These are phyloP conservation scores for Rhombomys opimus DNA, from an alignment of 2,113 vertebrate genomes.

Conservation along the genomic window DNA sequence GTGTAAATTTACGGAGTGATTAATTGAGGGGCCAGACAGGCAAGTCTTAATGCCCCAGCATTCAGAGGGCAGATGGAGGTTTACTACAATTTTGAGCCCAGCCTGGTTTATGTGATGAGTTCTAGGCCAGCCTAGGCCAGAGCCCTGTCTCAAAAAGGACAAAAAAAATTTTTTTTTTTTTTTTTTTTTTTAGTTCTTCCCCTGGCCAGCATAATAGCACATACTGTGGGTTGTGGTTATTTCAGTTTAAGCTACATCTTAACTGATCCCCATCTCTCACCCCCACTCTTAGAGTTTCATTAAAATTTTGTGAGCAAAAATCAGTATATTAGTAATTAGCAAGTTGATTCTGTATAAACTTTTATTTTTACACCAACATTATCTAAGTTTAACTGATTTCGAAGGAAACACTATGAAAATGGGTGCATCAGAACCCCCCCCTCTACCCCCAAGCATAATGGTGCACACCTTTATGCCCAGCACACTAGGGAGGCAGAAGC, in stretches of 20 bases:
- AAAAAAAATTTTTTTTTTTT: background rate
- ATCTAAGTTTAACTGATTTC: constrained; percentile 24
- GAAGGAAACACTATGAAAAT: constrained; percentile 16
- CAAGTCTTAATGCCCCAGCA: background rate
- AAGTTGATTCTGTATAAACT: constrained; percentile 47
- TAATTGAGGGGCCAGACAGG: background rate
- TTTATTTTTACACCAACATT: constrained; percentile 17
- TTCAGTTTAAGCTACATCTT: constrained; percentile 44
- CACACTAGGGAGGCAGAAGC: background rate
- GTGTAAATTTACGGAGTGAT: constrained; percentile 43
- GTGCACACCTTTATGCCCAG: background rate
- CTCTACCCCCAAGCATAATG: background rate
- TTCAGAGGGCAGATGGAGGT: background rate
- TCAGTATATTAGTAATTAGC: constrained; percentile 33
- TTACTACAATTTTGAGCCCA: background rate
- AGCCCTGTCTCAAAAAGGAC: background rate
- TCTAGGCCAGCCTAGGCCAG: background rate
- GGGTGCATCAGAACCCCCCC: background rate
- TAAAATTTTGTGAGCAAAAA: constrained; percentile 49
- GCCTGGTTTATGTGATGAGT: background rate
- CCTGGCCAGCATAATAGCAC: background rate
- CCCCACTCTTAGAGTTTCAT: background rate
- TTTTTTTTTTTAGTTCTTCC: background rate
- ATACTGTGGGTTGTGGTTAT: constrained; percentile 12
- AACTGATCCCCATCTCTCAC: background rate